Conservation (phyloP, 92 coral and sea anemone species). For the Metridium senile region DNA sequence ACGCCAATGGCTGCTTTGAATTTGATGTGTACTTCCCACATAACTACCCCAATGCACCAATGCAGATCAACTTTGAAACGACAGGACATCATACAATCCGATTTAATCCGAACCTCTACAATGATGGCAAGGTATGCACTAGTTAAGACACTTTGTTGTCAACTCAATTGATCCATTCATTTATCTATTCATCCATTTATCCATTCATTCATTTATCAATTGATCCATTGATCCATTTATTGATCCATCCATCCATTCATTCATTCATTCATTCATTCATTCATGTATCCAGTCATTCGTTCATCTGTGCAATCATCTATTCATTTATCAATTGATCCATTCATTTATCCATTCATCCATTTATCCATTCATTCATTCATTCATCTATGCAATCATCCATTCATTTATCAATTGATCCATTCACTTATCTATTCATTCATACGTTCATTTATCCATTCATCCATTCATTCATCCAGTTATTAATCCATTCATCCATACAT, state of each 20-base stretch:
- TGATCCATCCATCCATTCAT: not conserved
- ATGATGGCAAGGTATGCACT: slow-evolving; percentile 98
- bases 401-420: not conserved
- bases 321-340: not conserved
- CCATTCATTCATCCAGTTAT: not conserved
- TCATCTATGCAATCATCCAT: not conserved
- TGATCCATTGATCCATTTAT: not conserved
- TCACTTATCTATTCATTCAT: not conserved
- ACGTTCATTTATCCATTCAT: not conserved
- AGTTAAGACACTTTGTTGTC: not conserved
- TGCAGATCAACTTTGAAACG: slow-evolving; percentile 97
- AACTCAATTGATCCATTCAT: not conserved
- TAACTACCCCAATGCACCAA: slow-evolving; percentile 94
- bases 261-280: not conserved
- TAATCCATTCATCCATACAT: not conserved
- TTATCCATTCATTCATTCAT: not conserved
- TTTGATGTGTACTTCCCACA: slow-evolving; percentile 98
- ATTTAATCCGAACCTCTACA: slow-evolving; percentile 97
- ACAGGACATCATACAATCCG: slow-evolving; percentile 97
- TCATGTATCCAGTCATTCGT: not conserved
- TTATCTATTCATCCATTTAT: not conserved
- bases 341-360: not conserved
- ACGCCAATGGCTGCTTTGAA: slow-evolving; percentile 99
- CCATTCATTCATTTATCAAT: not conserved
- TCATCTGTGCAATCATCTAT: not conserved